Percentiles rank a stretch among this genome's conserved stretches.
Conservation (phyloP, 2,113 vertebrate species). For the Siphamia tubifer region DNA sequence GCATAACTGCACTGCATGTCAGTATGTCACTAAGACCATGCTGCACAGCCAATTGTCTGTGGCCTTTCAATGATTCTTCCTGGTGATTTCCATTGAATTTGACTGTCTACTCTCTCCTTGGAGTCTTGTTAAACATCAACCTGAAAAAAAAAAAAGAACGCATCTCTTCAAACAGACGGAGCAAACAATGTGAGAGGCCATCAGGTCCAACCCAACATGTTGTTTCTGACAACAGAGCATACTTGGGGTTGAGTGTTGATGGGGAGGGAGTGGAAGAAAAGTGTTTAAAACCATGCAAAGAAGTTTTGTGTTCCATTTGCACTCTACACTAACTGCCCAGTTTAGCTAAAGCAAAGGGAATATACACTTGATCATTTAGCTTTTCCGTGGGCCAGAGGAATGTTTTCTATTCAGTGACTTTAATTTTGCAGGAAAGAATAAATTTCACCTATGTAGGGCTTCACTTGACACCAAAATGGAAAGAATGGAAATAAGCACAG, state of each 20-base stretch:
- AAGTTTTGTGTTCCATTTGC: too few species aligned
- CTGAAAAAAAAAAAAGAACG: neutral
- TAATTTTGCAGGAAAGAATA: neutral
- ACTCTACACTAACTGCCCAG: too few species aligned
- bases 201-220: conserved; percentile 44
- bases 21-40: neutral
- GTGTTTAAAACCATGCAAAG: too few species aligned
- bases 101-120: conserved; percentile 18
- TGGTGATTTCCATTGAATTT: conserved; percentile 9
- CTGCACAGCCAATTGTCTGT: neutral
- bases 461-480: conserved; percentile 19
- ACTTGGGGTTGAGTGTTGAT: conserved; percentile 20
- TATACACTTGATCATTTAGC: neutral
- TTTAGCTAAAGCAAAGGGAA: too few species aligned
- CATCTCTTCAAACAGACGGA: conserved; percentile 49
- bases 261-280: conserved; percentile 51
- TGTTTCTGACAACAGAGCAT: conserved; percentile 66
- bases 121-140: conserved; percentile 56
- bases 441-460: neutral
- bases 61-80: neutral
- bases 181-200: conserved; percentile 51
- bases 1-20: neutral
- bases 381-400: neutral
- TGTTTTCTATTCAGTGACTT: conserved; percentile 4
- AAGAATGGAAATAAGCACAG: conserved; percentile 35